Evolutionary conservation across 2,797 vertebrate genomes (phyloP).

Genomic region (Taenioides sp.): DNA sequence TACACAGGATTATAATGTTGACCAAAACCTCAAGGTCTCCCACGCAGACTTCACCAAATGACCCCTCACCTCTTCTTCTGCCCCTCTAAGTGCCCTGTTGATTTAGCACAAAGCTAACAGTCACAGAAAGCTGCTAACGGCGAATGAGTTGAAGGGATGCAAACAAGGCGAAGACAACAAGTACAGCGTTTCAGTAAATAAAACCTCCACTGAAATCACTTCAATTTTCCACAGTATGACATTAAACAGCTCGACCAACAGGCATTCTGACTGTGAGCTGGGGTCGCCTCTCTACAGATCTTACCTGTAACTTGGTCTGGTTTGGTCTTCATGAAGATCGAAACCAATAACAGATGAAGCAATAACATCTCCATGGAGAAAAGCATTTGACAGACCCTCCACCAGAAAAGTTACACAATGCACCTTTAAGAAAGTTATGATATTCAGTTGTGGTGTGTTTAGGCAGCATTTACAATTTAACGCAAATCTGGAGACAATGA

Average conservation of each 20-base stretch:
- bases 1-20: conserved; percentile 79
- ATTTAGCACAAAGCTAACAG: conserved; percentile 59
- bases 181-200: conserved; percentile 47
- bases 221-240: not conserved
- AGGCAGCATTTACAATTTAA: not conserved
- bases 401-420: too few species aligned
- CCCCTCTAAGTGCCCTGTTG: conserved; percentile 52
- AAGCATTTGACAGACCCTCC: too few species aligned
- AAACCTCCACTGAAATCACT: conserved; percentile 33
- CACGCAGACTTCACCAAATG: conserved; percentile 47
- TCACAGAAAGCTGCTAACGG: conserved; percentile 45
- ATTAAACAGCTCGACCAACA: too few species aligned
- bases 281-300: too few species aligned
- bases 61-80: conserved; percentile 33
- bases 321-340: too few species aligned
- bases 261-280: too few species aligned
- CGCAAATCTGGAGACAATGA: not conserved
- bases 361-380: too few species aligned
- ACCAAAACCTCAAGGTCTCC: conserved; percentile 70
- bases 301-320: too few species aligned
- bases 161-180: conserved; percentile 52
- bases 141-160: conserved; percentile 40
- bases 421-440: not conserved
- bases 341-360: too few species aligned
- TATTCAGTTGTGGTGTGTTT: too few species aligned